Percentiles rank a stretch among this genome's conserved stretches.
These are phyloP conservation scores for Sebastes vulpes DNA, from an alignment of 2,797 vertebrate species.

Conservation along the genomic window DNA sequence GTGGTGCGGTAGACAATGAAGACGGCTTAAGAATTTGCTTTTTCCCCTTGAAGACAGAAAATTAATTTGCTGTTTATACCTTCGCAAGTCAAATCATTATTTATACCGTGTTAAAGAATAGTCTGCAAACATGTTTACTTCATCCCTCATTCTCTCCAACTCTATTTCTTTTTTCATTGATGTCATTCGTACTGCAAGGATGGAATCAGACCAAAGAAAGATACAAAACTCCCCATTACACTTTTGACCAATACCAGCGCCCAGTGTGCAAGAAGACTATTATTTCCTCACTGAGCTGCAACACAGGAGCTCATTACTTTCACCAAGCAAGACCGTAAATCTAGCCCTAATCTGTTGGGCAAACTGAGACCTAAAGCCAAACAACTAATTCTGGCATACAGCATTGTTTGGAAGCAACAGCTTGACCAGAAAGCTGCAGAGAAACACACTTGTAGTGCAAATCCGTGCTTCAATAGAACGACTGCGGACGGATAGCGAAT, in stretches of 20 bases:
- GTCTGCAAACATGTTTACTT: background rate
- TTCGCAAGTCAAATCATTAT: background rate
- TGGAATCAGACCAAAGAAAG: slow-evolving; percentile 20
- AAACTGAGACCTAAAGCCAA: slow-evolving; percentile 18
- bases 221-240: slow-evolving; percentile 17
- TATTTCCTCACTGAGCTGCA: slow-evolving; percentile 29
- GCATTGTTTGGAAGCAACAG: slow-evolving; percentile 4
- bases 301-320: slow-evolving; percentile 58
- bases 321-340: slow-evolving; percentile 33
- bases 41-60: slow-evolving; percentile 42
- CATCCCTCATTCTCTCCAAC: background rate
- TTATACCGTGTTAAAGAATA: background rate
- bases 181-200: slow-evolving; percentile 28
- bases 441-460: background rate
- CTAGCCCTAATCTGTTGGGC: slow-evolving; percentile 23
- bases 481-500: background rate
- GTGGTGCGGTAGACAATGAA: slow-evolving; percentile 4
- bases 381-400: slow-evolving; percentile 9
- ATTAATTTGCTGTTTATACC: slow-evolving; percentile 20
- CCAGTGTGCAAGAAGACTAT: slow-evolving; percentile 2
- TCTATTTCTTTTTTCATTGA: slow-evolving; percentile 18
- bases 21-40: slow-evolving; percentile 32
- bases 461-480: background rate
- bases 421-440: background rate
- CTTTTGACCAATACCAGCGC: slow-evolving; percentile 4